Base-by-base conservation (phyloP, 2,113 vertebrate species). In the Myxocyprinus asiaticus region DNA sequence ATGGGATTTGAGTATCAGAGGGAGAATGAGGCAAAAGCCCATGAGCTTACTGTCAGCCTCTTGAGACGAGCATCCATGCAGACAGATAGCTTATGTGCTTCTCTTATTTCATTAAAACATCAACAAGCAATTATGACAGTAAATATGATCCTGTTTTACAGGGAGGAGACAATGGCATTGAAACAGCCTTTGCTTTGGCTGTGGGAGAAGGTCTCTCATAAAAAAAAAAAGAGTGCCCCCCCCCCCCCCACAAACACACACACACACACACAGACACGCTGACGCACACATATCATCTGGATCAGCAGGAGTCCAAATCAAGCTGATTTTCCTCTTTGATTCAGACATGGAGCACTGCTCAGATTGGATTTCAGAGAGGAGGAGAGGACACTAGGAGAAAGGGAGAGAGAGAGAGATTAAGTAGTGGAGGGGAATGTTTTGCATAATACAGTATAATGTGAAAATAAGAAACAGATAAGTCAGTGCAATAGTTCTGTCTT, bases 241-340 rank as follows among this genome's bases (percentile, higher is more conserved):
- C 22, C 22, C n/a, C n/a, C n/a, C n/a, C n/a, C n/a, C n/a, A n/a
- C n/a, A n/a, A n/a, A n/a, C n/a, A n/a, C n/a, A n/a, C n/a, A 33
- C 22, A 33, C 1, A 33, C 22, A 33, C 22, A 33, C 22, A 33
- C 48, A 33, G 56, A 75, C 64, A 78, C 78, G 71, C 83, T 45
- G 22, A 77, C 66, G 5, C 43, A 68, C 78, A 79, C 81, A 79
- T 83, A 89, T 86, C 83, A 86, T 80, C 84, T 53, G 33, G 71
- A 86, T 88, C 95, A 95, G 95, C 94, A 61, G 95, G 96, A 95
- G 94, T 92, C 93, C 94, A 93, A 94, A 95, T 95, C 93, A 94
- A 94, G 94, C 95, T 91, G 92, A 95, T 95, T 94, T 94, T 93
- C 84, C 94, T 94, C 94, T 96, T 96, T 96, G 95, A 94, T 96